Evolutionary conservation across 1,140 invertebrate species (phyloP).

Genomic region (Phthorimaea operculella): DNA sequence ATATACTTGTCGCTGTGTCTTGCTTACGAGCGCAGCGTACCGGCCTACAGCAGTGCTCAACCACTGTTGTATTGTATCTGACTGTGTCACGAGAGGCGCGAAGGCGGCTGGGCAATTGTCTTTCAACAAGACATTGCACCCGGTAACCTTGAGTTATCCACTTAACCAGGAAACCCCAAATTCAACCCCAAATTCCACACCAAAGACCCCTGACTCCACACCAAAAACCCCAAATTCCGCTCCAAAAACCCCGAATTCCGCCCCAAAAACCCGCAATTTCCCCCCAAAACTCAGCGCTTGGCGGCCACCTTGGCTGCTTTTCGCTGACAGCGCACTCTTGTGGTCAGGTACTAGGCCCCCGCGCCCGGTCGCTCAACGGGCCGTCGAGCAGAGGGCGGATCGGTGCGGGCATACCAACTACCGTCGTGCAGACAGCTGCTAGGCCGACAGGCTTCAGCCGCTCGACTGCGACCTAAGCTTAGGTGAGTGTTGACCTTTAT

Average conservation of each 20-base stretch:
- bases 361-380: constrained; percentile 61
- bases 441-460: constrained; percentile 32
- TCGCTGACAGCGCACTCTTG: constrained; percentile 43
- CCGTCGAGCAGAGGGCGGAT: constrained; percentile 52
- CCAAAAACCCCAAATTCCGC: constrained; percentile 2
- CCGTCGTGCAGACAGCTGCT: constrained; percentile 12
- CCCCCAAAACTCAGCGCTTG: constrained; percentile 21
- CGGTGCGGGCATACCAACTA: constrained; percentile 44
- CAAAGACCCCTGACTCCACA: background rate
- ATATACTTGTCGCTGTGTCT: constrained; percentile 30
- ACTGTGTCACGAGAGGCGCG: constrained; percentile 30
- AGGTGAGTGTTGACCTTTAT: constrained; percentile 29
- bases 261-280: background rate
- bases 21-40: constrained; percentile 30
- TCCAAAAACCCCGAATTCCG: background rate
- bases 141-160: constrained; percentile 40
- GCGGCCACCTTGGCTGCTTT: constrained; percentile 25
- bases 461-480: constrained; percentile 42
- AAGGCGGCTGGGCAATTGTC: constrained; percentile 57
- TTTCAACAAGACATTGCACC: constrained; percentile 63
- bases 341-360: constrained; percentile 61
- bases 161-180: background rate
- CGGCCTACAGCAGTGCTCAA: constrained; percentile 52
- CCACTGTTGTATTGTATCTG: constrained; percentile 53
- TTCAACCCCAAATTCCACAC: background rate